These are phyloP conservation scores for Rhynchotus rufescens DNA, from an alignment of 2,797 vertebrate genomes.

Conservation along the genomic window DNA sequence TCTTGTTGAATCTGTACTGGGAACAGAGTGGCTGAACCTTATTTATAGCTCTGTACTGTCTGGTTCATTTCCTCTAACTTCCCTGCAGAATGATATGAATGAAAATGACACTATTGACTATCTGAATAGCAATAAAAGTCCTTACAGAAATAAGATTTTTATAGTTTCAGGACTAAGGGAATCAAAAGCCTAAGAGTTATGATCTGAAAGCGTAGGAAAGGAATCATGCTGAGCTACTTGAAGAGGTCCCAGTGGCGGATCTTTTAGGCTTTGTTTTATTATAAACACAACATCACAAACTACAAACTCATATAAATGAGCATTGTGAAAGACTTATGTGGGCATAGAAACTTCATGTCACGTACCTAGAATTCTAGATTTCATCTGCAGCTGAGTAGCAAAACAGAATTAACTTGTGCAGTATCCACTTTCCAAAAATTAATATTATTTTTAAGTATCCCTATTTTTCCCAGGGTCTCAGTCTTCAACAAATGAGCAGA, in stretches of 20 bases:
- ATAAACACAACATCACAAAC: slow-evolving; percentile 29
- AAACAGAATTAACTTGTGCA: not conserved
- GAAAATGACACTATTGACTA: slow-evolving; percentile 80
- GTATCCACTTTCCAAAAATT: not conserved
- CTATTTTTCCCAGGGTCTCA: not conserved
- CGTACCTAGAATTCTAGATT: not conserved
- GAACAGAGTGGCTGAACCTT: slow-evolving; percentile 65
- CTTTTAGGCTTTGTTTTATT: not conserved
- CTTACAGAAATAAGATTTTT: slow-evolving; percentile 80
- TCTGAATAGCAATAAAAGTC: slow-evolving; percentile 77
- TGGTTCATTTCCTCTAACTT: slow-evolving; percentile 80
- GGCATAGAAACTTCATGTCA: slow-evolving; percentile 26
- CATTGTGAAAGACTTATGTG: slow-evolving; percentile 54
- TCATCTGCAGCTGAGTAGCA: not conserved
- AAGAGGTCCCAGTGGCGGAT: slow-evolving; percentile 43
- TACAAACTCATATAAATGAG: slow-evolving; percentile 66
- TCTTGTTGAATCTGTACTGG: slow-evolving; percentile 56
- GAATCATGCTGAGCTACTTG: slow-evolving; percentile 9
- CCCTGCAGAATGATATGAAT: slow-evolving; percentile 77
- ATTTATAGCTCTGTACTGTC: slow-evolving; percentile 79
- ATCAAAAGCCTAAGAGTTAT: slow-evolving; percentile 69
- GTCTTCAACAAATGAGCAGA: not conserved
- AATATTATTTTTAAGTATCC: not conserved
- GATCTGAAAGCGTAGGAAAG: not conserved
- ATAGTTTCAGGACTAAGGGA: slow-evolving; percentile 72